These are phyloP conservation scores for Eumeta japonica DNA, from an alignment of 1,140 invertebrate species.

Conservation along the genomic window DNA sequence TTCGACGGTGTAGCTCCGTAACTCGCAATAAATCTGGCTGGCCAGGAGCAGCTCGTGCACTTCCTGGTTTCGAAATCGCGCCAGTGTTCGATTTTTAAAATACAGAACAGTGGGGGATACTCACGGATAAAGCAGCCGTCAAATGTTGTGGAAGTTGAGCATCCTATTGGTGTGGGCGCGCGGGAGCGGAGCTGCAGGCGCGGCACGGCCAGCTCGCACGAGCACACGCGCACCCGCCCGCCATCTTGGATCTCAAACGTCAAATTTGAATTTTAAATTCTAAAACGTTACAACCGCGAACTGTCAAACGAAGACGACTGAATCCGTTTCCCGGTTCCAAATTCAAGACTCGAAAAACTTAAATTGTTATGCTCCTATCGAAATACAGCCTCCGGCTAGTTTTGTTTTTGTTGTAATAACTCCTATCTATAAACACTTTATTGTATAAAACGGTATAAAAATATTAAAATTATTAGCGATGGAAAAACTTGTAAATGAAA, in stretches of 20 bases:
- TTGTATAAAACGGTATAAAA: conserved; percentile 58
- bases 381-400: conserved; percentile 4
- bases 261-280: conserved; percentile 46
- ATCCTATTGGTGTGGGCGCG: conserved; percentile 27
- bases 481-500: conserved; percentile 57
- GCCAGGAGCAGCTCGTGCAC: no score
- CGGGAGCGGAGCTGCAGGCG: conserved; percentile 17
- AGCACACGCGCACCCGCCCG: conserved; percentile 40
- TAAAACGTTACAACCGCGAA: no score
- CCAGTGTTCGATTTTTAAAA: no score
- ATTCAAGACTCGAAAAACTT: conserved; percentile 9
- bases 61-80: no score
- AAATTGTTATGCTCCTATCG: not conserved
- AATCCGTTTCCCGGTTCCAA: conserved; percentile 14
- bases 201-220: conserved; percentile 34
- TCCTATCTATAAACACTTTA: conserved; percentile 52
- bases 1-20: no score
- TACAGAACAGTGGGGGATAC: conserved; percentile 17
- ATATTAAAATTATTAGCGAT: conserved; percentile 57
- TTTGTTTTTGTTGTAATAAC: conserved; percentile 31
- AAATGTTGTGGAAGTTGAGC: conserved; percentile 50
- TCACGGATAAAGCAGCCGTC: conserved; percentile 50
- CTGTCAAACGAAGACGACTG: conserved; percentile 52
- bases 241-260: conserved; percentile 47
- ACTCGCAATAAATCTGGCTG: no score